Evolutionary conservation across 1,140 invertebrate genomes (phyloP).

Genomic region (Danaus melanippus): DNA sequence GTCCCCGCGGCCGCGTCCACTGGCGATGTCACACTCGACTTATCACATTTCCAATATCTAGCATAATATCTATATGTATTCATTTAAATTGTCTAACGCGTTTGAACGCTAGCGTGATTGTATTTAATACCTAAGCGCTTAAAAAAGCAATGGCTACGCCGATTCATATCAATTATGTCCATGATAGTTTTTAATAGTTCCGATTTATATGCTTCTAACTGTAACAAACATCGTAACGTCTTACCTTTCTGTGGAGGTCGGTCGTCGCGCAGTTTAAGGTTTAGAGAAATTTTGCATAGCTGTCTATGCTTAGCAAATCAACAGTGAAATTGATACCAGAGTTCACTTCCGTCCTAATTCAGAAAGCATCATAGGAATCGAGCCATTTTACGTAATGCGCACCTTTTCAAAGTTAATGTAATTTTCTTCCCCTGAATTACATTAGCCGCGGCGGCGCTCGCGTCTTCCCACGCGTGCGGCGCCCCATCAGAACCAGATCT

Average conservation of each 20-base stretch:
- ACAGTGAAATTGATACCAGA: conserved; percentile 69
- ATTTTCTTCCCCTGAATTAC: conserved; percentile 63
- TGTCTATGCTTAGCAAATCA: conserved; percentile 67
- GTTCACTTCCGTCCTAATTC: conserved; percentile 71
- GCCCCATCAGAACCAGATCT: conserved; percentile 10
- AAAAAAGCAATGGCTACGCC: conserved; percentile 62
- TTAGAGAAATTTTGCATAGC: conserved; percentile 63
- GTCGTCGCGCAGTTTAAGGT: conserved; percentile 43
- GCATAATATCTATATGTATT: conserved; percentile 24
- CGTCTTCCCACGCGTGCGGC: conserved; percentile 28
- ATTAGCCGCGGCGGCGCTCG: conserved; percentile 42
- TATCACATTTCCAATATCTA: conserved; percentile 30
- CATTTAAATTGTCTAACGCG: conserved; percentile 43
- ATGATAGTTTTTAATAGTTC: conserved; percentile 67
- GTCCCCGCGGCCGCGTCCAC: conserved; percentile 21
- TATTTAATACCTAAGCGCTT: conserved; percentile 57
- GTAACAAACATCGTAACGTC: conserved; percentile 49
- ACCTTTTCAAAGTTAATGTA: conserved; percentile 61
- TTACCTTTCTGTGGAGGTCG: conserved; percentile 39
- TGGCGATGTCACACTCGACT: conserved; percentile 42
- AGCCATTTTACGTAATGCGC: conserved; percentile 71
- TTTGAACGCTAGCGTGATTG: conserved; percentile 54
- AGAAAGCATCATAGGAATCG: conserved; percentile 70
- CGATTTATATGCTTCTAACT: conserved; percentile 67
- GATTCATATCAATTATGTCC: conserved; percentile 71